Base-by-base conservation (phyloP, 92 coral and sea anemone genomes). In the Epizoanthus ramosus region DNA sequence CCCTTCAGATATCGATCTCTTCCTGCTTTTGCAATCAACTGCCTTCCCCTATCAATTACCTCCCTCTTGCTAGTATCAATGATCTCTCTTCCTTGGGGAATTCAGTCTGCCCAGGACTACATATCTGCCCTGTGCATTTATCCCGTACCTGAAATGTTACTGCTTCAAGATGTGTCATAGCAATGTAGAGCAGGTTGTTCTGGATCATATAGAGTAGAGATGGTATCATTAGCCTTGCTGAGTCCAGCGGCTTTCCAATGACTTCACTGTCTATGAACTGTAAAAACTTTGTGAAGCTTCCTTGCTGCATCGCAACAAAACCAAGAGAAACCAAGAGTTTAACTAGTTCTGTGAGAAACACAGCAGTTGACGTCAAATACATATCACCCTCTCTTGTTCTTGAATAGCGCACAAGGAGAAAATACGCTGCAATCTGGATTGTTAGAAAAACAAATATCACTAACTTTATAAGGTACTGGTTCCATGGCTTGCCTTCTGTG, bases 131-230 rank as follows among this genome's bases (percentile, higher is more conserved):
- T 25, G 18, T 28, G 31, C 16, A 69, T 37, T 31, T 57, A 0
- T 10, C 19, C 31, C 76, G 52, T 81, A 93, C 97, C 94, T 93
- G 97, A 80, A 90, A 93, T 22, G 97, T 91, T 21, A 92, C 91
- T 31, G 94, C 94, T 28, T 93, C 97, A 23, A 93, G 84, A 74
- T 93, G 94, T 8, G 94, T 86, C 92, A 93, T 93, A 45, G 92
- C 97, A 61, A 91, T 68, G 71, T 93, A 93, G 17, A 91, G 85
- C 14, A 93, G 89, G 74, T 93, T 93, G 58, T 93, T 93, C 65
- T 93, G 97, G 61, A 93, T 25, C 23, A 90, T 87, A 71, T 93
- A 93, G 13, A 93, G 85, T 56, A 93, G 75, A 14, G 97, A 89
- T 14, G 97, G 94, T 8, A 93, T 71, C 35, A 88, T 85, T 0